phyloP scores from a whole-genome alignment of 2,888 invertebrate species.

The Antheraea assamensis region DNA sequence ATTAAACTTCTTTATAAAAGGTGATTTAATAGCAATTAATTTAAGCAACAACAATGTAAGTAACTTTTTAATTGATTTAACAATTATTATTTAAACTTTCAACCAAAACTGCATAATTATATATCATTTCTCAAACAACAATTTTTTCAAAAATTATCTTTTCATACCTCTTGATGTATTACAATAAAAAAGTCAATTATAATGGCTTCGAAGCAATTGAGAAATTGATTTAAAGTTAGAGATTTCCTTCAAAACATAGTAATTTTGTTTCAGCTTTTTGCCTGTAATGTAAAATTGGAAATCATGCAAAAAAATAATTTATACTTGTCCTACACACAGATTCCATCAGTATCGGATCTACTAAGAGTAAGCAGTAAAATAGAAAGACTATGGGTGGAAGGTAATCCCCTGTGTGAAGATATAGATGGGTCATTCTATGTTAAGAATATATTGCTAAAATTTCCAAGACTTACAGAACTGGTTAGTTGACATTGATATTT shows the following conservation, averaged over 20 bases:
- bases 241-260: no score
- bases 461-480: conserved; percentile 66
- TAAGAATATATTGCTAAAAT: conserved; percentile 59
- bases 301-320: no score
- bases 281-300: no score
- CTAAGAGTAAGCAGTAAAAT: conserved; percentile 58
- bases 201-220: no score
- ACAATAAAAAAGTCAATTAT: no score
- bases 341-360: conserved; percentile 11
- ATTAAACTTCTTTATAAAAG: conserved; percentile 73
- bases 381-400: conserved; percentile 72
- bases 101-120: no score
- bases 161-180: no score
- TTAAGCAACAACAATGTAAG: conserved; percentile 72
- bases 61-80: conserved; percentile 20
- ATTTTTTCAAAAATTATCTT: no score
- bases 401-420: conserved; percentile 69
- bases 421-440: conserved; percentile 57
- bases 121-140: no score
- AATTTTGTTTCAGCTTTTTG: no score
- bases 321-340: conserved; percentile 16
- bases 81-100: neutral
- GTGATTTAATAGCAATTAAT: conserved; percentile 62
- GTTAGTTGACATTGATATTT: conserved; percentile 42
- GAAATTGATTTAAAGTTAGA: no score